A percentile compares a stretch with the other conserved stretches of the same genome.
Evolutionary conservation across 2,888 invertebrate genomes (phyloP).

Genomic region (Seladonia tumulorum): DNA sequence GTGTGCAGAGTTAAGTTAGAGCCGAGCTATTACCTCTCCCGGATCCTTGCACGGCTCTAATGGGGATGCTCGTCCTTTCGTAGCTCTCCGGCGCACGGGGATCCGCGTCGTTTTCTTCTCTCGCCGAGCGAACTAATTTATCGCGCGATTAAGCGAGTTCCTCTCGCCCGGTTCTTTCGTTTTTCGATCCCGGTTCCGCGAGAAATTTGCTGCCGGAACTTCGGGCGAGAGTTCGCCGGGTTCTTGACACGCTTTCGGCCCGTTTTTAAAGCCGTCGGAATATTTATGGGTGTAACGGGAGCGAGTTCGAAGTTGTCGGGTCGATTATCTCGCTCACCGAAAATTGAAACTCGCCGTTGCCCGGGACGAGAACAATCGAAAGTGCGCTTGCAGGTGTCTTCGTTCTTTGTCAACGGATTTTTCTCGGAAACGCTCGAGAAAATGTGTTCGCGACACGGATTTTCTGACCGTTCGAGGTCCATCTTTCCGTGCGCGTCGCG

Average conservation of each 20-base stretch:
- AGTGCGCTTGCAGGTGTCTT: background rate
- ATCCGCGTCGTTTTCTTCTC: conserved; percentile 24
- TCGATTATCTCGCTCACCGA: background rate
- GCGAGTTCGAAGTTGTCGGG: background rate
- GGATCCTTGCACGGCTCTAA: conserved; percentile 60
- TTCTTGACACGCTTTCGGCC: conserved; percentile 24
- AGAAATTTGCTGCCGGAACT: conserved; percentile 20
- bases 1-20: conserved; percentile 58
- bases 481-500: background rate
- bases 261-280: background rate
- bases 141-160: conserved; percentile 53
- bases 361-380: background rate
- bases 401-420: background rate
- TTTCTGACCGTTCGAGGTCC: background rate
- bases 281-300: conserved; percentile 8
- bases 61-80: conserved; percentile 53
- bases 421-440: background rate
- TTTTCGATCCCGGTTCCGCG: background rate
- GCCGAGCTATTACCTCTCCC: conserved; percentile 58
- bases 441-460: background rate
- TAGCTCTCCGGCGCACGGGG: conserved; percentile 16
- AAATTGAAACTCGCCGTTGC: conserved; percentile 1
- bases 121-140: conserved; percentile 47
- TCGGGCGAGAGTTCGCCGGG: conserved; percentile 3
- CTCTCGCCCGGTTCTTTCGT: background rate